phyloP scores from a whole-genome alignment of 2,113 vertebrate species.

The Microtus pennsylvanicus region DNA sequence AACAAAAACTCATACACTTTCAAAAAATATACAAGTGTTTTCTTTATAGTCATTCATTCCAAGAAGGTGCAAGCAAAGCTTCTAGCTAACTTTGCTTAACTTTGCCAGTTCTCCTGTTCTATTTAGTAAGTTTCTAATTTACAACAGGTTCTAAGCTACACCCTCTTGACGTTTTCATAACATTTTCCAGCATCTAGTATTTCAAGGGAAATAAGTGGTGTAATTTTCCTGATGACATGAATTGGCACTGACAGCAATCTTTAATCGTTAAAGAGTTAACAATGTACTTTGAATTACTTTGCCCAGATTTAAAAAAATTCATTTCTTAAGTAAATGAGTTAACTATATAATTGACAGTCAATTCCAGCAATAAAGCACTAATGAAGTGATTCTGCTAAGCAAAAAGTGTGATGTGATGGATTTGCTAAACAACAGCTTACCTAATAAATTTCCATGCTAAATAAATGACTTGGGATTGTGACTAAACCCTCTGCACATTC shows the following conservation, averaged over 20 bases:
- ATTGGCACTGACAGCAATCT: slow-evolving; percentile 66
- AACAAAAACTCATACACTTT: slow-evolving; percentile 22
- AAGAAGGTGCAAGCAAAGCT: not conserved
- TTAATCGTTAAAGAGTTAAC: slow-evolving; percentile 81
- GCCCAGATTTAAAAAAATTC: slow-evolving; percentile 60
- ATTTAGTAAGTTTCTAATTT: slow-evolving; percentile 56
- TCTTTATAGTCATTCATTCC: slow-evolving; percentile 23
- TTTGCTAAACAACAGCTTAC: slow-evolving; percentile 75
- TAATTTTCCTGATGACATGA: slow-evolving; percentile 61
- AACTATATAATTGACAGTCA: slow-evolving; percentile 77
- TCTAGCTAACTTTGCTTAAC: slow-evolving; percentile 34
- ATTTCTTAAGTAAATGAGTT: slow-evolving; percentile 80
- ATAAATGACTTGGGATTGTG: slow-evolving; percentile 70
- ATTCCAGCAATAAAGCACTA: slow-evolving; percentile 80
- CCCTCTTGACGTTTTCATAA: not conserved
- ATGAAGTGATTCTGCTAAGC: slow-evolving; percentile 80
- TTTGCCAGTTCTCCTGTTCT: slow-evolving; percentile 17
- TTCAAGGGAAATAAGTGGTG: slow-evolving; percentile 63
- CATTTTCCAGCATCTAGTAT: slow-evolving; percentile 21
- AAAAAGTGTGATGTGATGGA: slow-evolving; percentile 78
- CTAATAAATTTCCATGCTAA: slow-evolving; percentile 76
- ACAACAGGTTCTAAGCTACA: slow-evolving; percentile 4
- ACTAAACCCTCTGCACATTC: slow-evolving; percentile 51
- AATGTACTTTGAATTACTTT: slow-evolving; percentile 67
- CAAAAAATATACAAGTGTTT: not conserved